These are phyloP conservation scores for Papilio gigon DNA, from an alignment of 2,888 invertebrate genomes.

Conservation along the genomic window DNA sequence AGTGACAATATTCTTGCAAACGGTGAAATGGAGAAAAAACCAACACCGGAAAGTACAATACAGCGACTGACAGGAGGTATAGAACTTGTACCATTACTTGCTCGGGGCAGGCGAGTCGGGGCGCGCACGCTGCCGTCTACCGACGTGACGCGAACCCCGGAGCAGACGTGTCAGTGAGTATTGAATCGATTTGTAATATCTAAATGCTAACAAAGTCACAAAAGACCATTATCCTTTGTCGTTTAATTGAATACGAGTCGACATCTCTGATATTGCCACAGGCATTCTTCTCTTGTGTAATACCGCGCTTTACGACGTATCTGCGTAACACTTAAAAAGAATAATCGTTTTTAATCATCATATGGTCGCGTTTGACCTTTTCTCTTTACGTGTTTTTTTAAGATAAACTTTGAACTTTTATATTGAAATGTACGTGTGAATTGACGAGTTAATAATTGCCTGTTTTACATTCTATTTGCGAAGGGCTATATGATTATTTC, in stretches of 20 bases:
- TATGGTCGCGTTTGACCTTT: constrained; percentile 50
- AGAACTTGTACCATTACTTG: constrained; percentile 89
- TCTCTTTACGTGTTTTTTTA: constrained; percentile 37
- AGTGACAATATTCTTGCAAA: constrained; percentile 46
- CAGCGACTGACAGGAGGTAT: constrained; percentile 84
- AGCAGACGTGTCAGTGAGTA: constrained; percentile 74
- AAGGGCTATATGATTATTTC: background rate
- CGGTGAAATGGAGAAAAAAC: constrained; percentile 56
- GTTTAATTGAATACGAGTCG: constrained; percentile 37
- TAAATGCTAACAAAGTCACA: constrained; percentile 44
- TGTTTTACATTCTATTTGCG: background rate
- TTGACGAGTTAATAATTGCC: background rate
- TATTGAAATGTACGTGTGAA: constrained; percentile 24
- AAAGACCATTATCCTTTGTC: constrained; percentile 49
- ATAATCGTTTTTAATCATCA: constrained; percentile 55
- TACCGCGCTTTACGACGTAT: constrained; percentile 18
- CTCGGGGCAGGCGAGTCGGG: constrained; percentile 83
- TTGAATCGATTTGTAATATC: constrained; percentile 37
- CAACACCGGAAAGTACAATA: constrained; percentile 71
- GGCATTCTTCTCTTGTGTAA: constrained; percentile 37
- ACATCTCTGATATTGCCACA: constrained; percentile 38
- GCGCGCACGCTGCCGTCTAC: constrained; percentile 76
- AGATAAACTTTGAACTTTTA: constrained; percentile 45
- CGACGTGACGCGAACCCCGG: constrained; percentile 74
- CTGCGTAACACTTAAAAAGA: constrained; percentile 48